Evolutionary conservation across 1,140 invertebrate genomes (phyloP), one percentile per base, ranked within the genome.

Genomic region (Amyelois transitella): DNA sequence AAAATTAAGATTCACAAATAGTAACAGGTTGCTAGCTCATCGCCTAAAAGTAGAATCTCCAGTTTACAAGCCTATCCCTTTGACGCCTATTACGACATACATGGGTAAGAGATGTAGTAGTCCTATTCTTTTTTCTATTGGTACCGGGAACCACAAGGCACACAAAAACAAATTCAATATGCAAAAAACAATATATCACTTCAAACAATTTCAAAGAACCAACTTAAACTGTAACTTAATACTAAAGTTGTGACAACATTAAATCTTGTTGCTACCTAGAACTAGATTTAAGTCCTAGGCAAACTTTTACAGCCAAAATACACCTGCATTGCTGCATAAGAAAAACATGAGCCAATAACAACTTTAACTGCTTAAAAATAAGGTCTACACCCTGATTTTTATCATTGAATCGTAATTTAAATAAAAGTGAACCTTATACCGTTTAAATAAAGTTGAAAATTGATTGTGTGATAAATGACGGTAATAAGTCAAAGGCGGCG

Each of bases 401-500:
- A 38, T 14, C 1, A n/a, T 5, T 8, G 6, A 14, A 14, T 14
- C 32, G 1, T 14, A 1, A 14, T 14, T 6, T 14, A 38, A 38
- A 3, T 14, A 3, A 38, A 4, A 8, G 2, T 38, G 1, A 8
- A n/a, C 32, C 17, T 14, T 38, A 38, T 14, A 14, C 6, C 2
- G 12, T 38, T 2, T 14, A 14, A 6, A n/a, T 38, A 38, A 14
- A 38, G 12, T 38, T 14, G 32, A 38, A 14, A 14, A 38, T 38
- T 38, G 12, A 38, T 14, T 38, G n/a, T n/a, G n/a, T 43, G 8
- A 47, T 28, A 6, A 32, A 38, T 8, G 6, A 22, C 32, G 38
- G 25, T 50, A 43, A 43, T 54, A 61, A 61, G 52, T 55, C 51
- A 55, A 51, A 43, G 20, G 49, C 53, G 55, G 48, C 0, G 38